Percentiles rank a stretch among this genome's conserved stretches.
Conservation (phyloP, 2,888 invertebrate species). For the Coronaproctus castanopsis region DNA sequence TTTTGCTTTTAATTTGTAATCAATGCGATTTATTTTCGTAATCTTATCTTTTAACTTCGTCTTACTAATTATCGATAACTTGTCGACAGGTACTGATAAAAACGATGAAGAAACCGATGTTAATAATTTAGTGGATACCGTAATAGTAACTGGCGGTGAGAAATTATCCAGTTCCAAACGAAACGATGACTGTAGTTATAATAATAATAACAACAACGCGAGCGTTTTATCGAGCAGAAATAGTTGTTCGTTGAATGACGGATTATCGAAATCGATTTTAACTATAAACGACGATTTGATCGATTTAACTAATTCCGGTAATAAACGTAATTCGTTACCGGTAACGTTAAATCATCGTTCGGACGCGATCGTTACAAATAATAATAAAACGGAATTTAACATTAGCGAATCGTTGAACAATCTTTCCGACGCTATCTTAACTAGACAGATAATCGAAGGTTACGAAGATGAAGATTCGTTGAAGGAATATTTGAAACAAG, state of each 20-base stretch:
- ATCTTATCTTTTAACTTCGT: no score
- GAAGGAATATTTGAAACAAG: slow-evolving; percentile 33
- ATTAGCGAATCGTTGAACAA: slow-evolving; percentile 51
- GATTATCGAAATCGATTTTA: background rate
- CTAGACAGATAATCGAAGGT: slow-evolving; percentile 38
- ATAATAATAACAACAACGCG: no score
- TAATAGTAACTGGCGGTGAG: no score
- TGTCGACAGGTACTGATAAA: no score
- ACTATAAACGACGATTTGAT: slow-evolving; percentile 2
- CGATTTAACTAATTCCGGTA: slow-evolving; percentile 2
- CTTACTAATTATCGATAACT: no score
- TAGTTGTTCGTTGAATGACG: background rate
- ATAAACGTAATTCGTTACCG: slow-evolving; percentile 7
- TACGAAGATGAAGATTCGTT: slow-evolving; percentile 11
- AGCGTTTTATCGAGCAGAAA: no score
- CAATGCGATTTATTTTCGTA: no score
- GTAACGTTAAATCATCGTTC: background rate
- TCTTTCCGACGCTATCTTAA: slow-evolving; percentile 53
- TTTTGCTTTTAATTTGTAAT: no score
- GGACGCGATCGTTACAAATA: slow-evolving; percentile 1
- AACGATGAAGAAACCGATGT: no score
- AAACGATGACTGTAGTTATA: no score
- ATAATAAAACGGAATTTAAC: slow-evolving; percentile 11
- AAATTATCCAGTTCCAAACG: no score
- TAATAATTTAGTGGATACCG: no score